Evolutionary conservation across 2,113 vertebrate genomes (phyloP), one percentile per base, ranked within the genome.

Genomic region (Chaetodon trifascialis): DNA sequence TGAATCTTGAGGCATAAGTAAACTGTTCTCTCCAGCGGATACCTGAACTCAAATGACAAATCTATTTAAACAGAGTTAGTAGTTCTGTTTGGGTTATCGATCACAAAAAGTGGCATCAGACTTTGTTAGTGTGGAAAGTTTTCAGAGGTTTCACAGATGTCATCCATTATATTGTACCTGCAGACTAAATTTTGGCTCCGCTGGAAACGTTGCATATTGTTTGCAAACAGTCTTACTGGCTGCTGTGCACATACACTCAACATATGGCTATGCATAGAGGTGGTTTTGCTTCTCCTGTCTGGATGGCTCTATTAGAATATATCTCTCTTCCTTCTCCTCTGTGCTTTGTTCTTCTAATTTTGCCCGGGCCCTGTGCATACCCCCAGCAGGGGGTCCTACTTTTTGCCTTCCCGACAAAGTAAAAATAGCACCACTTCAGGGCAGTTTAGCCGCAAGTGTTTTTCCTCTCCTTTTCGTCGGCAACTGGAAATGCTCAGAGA

Each of bases 371-470:
- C 66, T 88, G 86, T 82, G 80, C 79, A 83, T 78, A 68, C 71
- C 55, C 85, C 68, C 92, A 90, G 90, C 81, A 92, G 88, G 92
- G 90, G 92, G 79, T 84, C 84, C 80, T 86, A 85, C 78, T 88
- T 91, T 92, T 83, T 85, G 85, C 72, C 85, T 89, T 77, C 79
- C 65, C 92, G 86, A 91, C 86, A 92, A 89, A 89, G 91, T 94
- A 94, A 95, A 95, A 95, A 95, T 95, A 95, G 93, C 91, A 94
- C 54, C 91, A 92, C 94, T 95, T 92, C 89, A 90, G 93, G 93
- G 90, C 91, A 94, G 92, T 95, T 95, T 93, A 90, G 91, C 93
- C 82, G 91, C 86, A 64, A 93, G 92, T 92, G 91, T 93, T 94
- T 92, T 91, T 89, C 83, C 80, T 80, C 86, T 83, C 76, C 79